Percentiles rank a stretch among this genome's conserved stretches.
Evolutionary conservation across 2,888 invertebrate genomes (phyloP).

Genomic region (Drosophila longiperda): DNA sequence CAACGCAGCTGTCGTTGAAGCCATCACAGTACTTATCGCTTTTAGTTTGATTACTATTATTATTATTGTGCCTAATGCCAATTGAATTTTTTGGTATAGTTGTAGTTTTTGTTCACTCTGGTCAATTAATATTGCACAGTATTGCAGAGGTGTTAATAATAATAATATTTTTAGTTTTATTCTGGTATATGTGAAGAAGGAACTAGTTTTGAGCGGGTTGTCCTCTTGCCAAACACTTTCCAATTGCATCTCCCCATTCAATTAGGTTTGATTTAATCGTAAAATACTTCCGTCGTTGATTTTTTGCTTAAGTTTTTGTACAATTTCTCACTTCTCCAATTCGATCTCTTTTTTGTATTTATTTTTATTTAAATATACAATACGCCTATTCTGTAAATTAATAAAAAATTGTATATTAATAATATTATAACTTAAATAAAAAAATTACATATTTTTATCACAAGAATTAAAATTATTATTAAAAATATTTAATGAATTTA

Average conservation of each 20-base stretch:
- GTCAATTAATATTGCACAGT: constrained; percentile 2
- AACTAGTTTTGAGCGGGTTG: constrained; percentile 65
- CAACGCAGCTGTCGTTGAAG: constrained; percentile 30
- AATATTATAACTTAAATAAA: not conserved
- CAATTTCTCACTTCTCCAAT: not conserved
- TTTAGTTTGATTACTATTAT: not conserved
- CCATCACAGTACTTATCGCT: constrained; percentile 48
- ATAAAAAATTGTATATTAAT: not conserved
- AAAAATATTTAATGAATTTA: no score
- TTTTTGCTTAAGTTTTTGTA: not conserved
- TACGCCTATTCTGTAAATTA: not conserved
- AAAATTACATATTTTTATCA: not conserved
- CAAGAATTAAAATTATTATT: not conserved
- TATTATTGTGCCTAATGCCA: not conserved
- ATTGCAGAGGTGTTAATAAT: not conserved
- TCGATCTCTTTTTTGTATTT: not conserved
- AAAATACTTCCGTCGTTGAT: constrained; percentile 8
- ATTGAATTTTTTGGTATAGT: not conserved
- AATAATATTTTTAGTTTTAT: constrained; percentile 29
- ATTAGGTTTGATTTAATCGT: constrained; percentile 11
- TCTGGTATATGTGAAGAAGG: constrained; percentile 61
- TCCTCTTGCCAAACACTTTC: constrained; percentile 36
- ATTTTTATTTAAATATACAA: not conserved
- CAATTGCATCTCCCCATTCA: constrained; percentile 62
- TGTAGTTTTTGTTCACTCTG: not conserved